These are phyloP conservation scores for Pteropus rufus DNA, from an alignment of 2,797 vertebrate species.

Conservation along the genomic window DNA sequence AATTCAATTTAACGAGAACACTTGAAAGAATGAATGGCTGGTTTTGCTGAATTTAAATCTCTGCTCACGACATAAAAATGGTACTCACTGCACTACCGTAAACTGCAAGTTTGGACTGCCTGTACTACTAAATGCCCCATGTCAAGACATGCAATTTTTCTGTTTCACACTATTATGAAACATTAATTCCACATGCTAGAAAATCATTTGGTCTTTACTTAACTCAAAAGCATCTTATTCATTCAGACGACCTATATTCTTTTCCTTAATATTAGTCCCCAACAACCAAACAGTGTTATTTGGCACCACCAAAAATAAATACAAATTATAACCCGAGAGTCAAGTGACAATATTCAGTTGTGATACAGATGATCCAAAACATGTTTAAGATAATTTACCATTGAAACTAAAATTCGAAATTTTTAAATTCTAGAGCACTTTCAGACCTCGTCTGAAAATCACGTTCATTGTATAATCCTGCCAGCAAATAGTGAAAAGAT, in stretches of 20 bases:
- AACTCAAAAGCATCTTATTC: not conserved
- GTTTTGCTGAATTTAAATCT: not conserved
- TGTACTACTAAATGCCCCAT: not conserved
- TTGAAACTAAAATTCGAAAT: not conserved
- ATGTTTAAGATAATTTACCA: not conserved
- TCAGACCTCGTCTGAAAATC: not conserved
- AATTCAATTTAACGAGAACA: constrained; percentile 4
- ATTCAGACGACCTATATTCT: not conserved
- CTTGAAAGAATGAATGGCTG: not conserved
- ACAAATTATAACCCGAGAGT: not conserved
- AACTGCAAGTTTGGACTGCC: not conserved
- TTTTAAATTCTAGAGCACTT: not conserved
- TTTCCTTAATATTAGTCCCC: not conserved
- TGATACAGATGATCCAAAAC: not conserved
- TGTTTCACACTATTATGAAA: not conserved
- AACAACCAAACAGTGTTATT: not conserved
- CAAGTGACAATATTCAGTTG: not conserved
- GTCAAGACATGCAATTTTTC: not conserved
- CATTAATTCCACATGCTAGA: not conserved
- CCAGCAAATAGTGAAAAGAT: not conserved
- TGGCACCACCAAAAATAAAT: not conserved
- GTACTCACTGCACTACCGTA: not conserved
- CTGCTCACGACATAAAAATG: not conserved
- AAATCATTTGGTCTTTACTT: not conserved
- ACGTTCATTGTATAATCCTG: not conserved